Conservation (phyloP, 2,888 invertebrate genomes). For the Cotesia congregata region DNA sequence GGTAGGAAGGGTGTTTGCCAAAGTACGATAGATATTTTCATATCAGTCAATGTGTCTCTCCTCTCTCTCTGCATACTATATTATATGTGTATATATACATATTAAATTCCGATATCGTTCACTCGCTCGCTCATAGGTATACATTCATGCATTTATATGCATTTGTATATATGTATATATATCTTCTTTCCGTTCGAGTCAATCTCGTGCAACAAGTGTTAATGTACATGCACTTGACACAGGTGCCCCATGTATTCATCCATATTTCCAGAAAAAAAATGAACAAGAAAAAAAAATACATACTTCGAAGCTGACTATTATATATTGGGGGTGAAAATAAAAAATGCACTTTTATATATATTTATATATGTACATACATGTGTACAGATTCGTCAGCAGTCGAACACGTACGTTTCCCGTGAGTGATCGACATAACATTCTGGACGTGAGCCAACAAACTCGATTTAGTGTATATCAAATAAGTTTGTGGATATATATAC, state of each 20-base stretch:
- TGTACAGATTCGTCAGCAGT: constrained; percentile 14
- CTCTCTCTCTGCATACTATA: not conserved
- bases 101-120: not conserved
- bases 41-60: not conserved
- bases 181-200: constrained; percentile 40
- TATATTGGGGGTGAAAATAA: constrained; percentile 29
- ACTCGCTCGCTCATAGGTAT: constrained; percentile 12
- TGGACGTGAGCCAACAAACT: constrained; percentile 28
- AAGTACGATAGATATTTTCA: not conserved
- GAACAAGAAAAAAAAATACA: constrained; percentile 38
- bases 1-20: not conserved
- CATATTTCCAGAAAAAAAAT: constrained; percentile 10
- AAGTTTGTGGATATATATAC: constrained; percentile 9
- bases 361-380: not conserved
- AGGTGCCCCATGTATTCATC: constrained; percentile 21
- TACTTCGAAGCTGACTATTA: constrained; percentile 15
- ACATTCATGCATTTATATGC: constrained; percentile 7
- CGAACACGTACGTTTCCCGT: not conserved
- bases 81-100: not conserved
- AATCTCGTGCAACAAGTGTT: constrained; percentile 56
- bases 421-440: constrained; percentile 10
- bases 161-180: constrained; percentile 30
- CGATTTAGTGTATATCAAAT: constrained; percentile 20
- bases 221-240: constrained; percentile 39
- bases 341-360: constrained; percentile 41